These are phyloP conservation scores for Caenorhabditis macrosperma DNA, from an alignment of 2,888 invertebrate species.

Conservation along the genomic window DNA sequence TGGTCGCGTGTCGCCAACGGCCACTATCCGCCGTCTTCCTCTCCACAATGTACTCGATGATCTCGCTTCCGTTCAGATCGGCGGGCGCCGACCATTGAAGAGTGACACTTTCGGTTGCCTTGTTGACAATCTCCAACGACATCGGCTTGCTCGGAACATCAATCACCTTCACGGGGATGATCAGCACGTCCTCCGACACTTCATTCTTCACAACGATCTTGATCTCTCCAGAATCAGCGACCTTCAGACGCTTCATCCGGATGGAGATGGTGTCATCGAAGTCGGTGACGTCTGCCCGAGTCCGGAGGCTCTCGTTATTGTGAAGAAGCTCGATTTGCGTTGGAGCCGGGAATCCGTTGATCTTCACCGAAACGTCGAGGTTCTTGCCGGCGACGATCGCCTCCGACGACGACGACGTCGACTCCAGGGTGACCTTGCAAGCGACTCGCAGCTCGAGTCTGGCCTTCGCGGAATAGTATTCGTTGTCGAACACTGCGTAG, in stretches of 20 bases:
- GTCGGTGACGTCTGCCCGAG: conserved; percentile 78
- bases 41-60: conserved; percentile 66
- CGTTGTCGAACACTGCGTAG: conserved; percentile 59
- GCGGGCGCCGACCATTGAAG: conserved; percentile 52
- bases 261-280: conserved; percentile 71
- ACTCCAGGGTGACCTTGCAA: conserved; percentile 54
- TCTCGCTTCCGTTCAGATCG: conserved; percentile 44
- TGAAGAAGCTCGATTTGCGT: conserved; percentile 79
- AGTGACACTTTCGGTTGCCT: conserved; percentile 21
- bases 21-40: conserved; percentile 63
- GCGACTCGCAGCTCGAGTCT: conserved; percentile 56
- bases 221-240: conserved; percentile 86
- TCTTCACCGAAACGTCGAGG: conserved; percentile 59
- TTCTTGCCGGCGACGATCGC: conserved; percentile 69
- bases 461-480: conserved; percentile 44
- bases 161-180: conserved; percentile 65
- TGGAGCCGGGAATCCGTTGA: conserved; percentile 68
- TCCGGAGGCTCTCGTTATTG: conserved; percentile 76
- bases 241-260: conserved; percentile 84
- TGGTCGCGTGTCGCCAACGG: conserved; percentile 65
- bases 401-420: not conserved
- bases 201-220: conserved; percentile 83
- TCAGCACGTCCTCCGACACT: conserved; percentile 39
- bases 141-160: conserved; percentile 69
- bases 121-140: conserved; percentile 1